A percentile compares a stretch with the other conserved stretches of the same genome.
phyloP scores from a whole-genome alignment of 2,113 vertebrate species.

The Arizona elegans region DNA sequence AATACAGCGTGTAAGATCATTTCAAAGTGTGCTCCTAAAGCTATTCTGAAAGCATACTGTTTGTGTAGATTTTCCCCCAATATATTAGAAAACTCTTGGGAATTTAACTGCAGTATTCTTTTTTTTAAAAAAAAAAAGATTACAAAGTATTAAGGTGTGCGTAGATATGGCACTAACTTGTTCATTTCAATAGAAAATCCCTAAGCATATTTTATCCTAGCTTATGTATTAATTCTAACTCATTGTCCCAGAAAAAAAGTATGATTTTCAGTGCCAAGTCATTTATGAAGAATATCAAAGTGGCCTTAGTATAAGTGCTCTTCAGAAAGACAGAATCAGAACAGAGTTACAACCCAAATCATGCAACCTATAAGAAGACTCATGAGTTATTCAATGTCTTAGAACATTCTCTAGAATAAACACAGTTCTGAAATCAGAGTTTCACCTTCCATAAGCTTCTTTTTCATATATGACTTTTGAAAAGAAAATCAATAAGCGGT shows the following conservation, averaged over 20 bases:
- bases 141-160: background rate
- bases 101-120: background rate
- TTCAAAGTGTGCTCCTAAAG: background rate
- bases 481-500: background rate
- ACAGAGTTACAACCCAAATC: background rate
- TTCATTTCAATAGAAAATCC: background rate
- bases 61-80: too few species aligned
- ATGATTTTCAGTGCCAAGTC: background rate
- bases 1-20: background rate
- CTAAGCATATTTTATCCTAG: background rate
- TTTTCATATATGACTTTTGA: background rate
- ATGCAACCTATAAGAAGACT: background rate
- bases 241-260: background rate
- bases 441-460: background rate
- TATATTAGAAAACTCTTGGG: background rate
- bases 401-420: background rate
- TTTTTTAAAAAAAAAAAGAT: background rate
- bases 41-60: background rate
- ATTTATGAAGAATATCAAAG: background rate
- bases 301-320: background rate
- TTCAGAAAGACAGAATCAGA: background rate
- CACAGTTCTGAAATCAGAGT: background rate
- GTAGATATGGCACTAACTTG: background rate
- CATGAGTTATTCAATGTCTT: background rate
- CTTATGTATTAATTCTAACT: background rate